Evolutionary conservation across 2,113 vertebrate genomes (phyloP).

Genomic region (Hypomesus transpacificus): DNA sequence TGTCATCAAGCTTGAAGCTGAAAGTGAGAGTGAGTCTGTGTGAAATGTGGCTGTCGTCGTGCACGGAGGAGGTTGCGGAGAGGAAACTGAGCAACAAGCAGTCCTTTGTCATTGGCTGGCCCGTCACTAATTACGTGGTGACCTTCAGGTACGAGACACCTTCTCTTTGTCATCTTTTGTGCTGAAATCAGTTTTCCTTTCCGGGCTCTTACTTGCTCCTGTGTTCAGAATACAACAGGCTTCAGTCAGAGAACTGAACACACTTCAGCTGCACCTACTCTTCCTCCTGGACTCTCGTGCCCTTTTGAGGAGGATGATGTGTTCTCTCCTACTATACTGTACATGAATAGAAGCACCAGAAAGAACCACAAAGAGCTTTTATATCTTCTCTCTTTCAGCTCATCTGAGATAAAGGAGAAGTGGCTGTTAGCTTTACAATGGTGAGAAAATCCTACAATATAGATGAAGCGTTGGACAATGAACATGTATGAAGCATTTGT

Average conservation of each 20-base stretch:
- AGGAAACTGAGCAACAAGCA: constrained; percentile 62
- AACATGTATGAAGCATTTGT: not conserved
- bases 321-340: too few relatives aligned
- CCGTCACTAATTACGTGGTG: constrained; percentile 71
- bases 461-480: not conserved
- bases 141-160: constrained; percentile 69
- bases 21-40: constrained; percentile 72
- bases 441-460: constrained; percentile 49
- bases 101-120: constrained; percentile 80
- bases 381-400: constrained; percentile 59
- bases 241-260: too few relatives aligned
- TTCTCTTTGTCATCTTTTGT: not conserved
- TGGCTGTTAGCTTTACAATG: constrained; percentile 70
- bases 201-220: not conserved
- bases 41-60: constrained; percentile 70
- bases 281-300: not conserved
- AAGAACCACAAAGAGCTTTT: not conserved
- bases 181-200: not conserved
- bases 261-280: not conserved
- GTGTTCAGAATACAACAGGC: too few relatives aligned
- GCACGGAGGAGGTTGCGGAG: constrained; percentile 66
- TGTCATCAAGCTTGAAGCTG: constrained; percentile 74
- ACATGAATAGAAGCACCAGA: not conserved
- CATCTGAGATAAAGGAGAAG: constrained; percentile 68
- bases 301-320: not conserved